These are phyloP conservation scores for Oreortyx pictus DNA, from an alignment of 2,797 vertebrate genomes.

Conservation along the genomic window DNA sequence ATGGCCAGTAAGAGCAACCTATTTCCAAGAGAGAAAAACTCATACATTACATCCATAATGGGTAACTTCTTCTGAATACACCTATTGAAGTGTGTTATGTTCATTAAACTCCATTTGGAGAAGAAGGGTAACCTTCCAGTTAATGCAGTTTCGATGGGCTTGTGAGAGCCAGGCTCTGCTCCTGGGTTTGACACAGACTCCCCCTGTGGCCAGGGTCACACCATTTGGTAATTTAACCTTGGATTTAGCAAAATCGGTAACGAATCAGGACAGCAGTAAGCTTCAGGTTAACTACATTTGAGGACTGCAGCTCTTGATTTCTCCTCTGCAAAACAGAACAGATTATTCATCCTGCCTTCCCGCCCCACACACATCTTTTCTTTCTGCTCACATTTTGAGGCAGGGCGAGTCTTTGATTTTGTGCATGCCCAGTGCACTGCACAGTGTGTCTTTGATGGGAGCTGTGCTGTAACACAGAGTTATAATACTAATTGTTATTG, in stretches of 20 bases:
- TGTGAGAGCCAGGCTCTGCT: background rate
- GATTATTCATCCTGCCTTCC: background rate
- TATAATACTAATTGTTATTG: slow-evolving; percentile 57
- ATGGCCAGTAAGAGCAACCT: slow-evolving; percentile 68
- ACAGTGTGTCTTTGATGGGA: background rate
- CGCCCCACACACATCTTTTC: background rate
- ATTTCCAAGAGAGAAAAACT: slow-evolving; percentile 74
- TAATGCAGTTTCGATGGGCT: slow-evolving; percentile 51
- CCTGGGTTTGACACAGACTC: slow-evolving; percentile 3
- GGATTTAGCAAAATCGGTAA: background rate
- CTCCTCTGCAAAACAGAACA: background rate
- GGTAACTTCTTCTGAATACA: slow-evolving; percentile 66
- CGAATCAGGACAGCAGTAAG: background rate
- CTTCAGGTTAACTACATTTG: background rate
- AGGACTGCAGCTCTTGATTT: background rate
- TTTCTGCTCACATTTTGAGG: background rate
- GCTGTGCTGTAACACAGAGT: slow-evolving; percentile 39
- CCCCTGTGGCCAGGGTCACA: background rate
- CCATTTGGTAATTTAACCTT: background rate
- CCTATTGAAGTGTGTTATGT: slow-evolving; percentile 69
- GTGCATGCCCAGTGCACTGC: accelerated
- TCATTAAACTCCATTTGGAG: slow-evolving; percentile 67
- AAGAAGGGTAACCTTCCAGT: slow-evolving; percentile 69
- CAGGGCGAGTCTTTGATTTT: background rate
- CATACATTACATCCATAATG: slow-evolving; percentile 68